Evolutionary conservation across 2,888 invertebrate species (phyloP).

Genomic region (Podabrus alpinus): DNA sequence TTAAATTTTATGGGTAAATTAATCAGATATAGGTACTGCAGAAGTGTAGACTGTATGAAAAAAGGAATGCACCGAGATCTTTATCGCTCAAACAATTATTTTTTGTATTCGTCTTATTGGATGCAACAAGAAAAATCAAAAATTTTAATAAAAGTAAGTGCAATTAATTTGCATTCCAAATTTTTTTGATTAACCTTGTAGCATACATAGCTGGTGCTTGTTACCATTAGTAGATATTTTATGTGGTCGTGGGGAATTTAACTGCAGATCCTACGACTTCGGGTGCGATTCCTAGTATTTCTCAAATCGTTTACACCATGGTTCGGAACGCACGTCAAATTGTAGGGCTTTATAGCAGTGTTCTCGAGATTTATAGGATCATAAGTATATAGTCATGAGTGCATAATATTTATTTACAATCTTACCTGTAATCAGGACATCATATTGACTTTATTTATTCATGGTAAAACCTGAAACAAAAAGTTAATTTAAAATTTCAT

Average conservation of each 20-base stretch:
- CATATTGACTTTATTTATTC: not conserved
- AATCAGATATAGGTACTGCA: conserved; percentile 10
- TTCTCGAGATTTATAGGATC: not conserved
- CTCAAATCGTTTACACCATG: not conserved
- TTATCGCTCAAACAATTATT: not conserved
- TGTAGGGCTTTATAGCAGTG: not conserved
- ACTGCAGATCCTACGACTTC: not conserved
- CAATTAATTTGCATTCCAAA: not conserved
- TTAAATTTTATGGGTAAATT: conserved; percentile 22
- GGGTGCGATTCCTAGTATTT: not conserved
- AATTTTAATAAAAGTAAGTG: not conserved
- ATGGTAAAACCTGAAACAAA: not conserved
- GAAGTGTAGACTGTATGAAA: conserved; percentile 3
- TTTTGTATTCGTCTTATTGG: not conserved
- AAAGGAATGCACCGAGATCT: not conserved
- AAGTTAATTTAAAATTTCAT: not conserved
- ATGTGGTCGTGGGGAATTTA: not conserved
- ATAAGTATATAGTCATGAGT: not conserved
- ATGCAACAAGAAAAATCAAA: not conserved
- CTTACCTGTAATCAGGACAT: not conserved
- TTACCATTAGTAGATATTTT: too few species aligned
- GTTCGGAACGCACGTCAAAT: not conserved
- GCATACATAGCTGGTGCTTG: too few species aligned
- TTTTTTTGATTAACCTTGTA: not conserved
- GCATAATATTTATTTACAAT: not conserved